Evolutionary conservation across 1,140 invertebrate species (phyloP).

Genomic region (Coptotermes formosanus): DNA sequence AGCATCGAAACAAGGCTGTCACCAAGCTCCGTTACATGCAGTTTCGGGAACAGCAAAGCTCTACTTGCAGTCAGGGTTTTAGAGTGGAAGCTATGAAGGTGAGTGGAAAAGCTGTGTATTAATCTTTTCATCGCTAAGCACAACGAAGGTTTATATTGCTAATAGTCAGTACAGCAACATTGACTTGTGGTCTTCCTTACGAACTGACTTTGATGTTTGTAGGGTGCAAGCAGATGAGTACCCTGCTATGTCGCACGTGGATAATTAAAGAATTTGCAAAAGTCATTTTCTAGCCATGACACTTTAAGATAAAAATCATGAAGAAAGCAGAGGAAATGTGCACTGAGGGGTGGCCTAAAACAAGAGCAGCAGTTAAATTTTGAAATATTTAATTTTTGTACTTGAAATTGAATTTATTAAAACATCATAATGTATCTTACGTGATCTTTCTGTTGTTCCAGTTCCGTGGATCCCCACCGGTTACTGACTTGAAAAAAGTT

Average conservation of each 20-base stretch:
- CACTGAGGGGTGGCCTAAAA: too few relatives aligned
- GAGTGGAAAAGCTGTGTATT: constrained; percentile 33
- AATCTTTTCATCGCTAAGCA: too few relatives aligned
- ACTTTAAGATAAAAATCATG: too few relatives aligned
- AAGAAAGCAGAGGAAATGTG: too few relatives aligned
- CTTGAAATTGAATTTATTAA: not conserved
- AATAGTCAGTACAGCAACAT: too few relatives aligned
- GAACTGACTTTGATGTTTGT: too few relatives aligned
- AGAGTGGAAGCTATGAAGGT: constrained; percentile 94
- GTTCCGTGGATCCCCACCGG: constrained; percentile 67
- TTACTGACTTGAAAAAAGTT: constrained; percentile 75
- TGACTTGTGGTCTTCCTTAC: too few relatives aligned
- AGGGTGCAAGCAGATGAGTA: too few relatives aligned
- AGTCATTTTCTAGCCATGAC: too few relatives aligned
- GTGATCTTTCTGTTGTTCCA: constrained; percentile 34
- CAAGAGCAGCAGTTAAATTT: not conserved
- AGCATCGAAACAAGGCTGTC: constrained; percentile 74
- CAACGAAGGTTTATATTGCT: too few relatives aligned
- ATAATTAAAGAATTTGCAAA: too few relatives aligned
- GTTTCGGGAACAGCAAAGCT: constrained; percentile 91
- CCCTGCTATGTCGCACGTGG: too few relatives aligned
- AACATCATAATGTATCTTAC: not conserved
- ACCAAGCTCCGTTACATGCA: constrained; percentile 95
- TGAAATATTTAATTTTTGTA: not conserved
- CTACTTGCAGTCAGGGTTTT: constrained; percentile 89